A percentile compares a stretch with the other conserved stretches of the same genome.
phyloP scores from a whole-genome alignment of 2,888 invertebrate species.

The Sisyra nigra region DNA sequence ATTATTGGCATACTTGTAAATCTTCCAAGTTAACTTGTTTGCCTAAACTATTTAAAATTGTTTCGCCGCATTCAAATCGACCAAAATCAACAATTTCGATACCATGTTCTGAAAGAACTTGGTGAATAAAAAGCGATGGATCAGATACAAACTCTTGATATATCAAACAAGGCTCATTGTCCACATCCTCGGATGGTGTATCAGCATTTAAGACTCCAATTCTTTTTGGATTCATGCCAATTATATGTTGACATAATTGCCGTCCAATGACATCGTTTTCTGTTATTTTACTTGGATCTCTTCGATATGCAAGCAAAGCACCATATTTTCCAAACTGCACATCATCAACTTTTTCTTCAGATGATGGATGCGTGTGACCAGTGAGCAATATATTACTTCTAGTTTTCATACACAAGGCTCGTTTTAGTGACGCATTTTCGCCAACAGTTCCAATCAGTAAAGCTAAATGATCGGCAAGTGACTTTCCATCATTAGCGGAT shows the following conservation, averaged over 20 bases:
- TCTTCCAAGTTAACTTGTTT: constrained; percentile 37
- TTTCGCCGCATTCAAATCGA: constrained; percentile 78
- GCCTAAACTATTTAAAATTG: constrained; percentile 21
- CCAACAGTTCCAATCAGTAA: constrained; percentile 76
- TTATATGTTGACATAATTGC: constrained; percentile 82
- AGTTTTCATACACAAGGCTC: constrained; percentile 62
- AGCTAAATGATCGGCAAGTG: constrained; percentile 65
- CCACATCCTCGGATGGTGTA: constrained; percentile 41
- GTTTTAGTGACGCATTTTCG: constrained; percentile 70
- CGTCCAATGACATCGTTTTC: constrained; percentile 35
- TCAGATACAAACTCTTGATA: constrained; percentile 80
- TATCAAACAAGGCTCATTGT: constrained; percentile 66
- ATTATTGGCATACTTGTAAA: constrained; percentile 45
- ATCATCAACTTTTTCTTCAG: constrained; percentile 27
- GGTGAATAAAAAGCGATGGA: constrained; percentile 53
- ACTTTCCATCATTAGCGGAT: constrained; percentile 45
- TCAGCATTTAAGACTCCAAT: constrained; percentile 48
- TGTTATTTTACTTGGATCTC: constrained; percentile 22
- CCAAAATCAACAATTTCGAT: constrained; percentile 62
- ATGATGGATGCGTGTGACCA: constrained; percentile 68
- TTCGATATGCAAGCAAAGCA: constrained; percentile 45
- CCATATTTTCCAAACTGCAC: constrained; percentile 71
- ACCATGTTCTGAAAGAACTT: constrained; percentile 48
- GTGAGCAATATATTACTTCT: constrained; percentile 36
- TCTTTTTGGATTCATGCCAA: constrained; percentile 70